Evolutionary conservation across 2,888 invertebrate genomes (phyloP).

Genomic region (Hyposoter dolosus): DNA sequence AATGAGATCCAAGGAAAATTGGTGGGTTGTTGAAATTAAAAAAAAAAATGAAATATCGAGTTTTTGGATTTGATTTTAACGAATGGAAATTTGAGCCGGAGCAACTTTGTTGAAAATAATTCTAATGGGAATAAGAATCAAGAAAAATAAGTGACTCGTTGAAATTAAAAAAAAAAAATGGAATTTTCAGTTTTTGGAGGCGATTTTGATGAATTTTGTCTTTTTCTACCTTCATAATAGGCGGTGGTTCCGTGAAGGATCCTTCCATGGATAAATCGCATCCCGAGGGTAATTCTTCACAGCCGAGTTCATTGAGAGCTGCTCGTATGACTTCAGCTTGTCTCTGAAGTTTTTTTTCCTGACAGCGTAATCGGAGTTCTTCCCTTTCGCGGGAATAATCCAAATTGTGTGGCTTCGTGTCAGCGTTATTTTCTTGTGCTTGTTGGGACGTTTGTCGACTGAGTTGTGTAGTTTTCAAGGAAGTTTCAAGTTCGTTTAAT

Average conservation of each 20-base stretch:
- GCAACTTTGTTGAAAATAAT: too few species aligned
- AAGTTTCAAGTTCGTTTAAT: constrained; percentile 91
- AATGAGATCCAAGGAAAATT: not conserved
- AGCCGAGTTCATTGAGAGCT: constrained; percentile 94
- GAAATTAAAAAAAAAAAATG: too few species aligned
- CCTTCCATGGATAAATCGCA: constrained; percentile 88
- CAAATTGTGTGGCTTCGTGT: constrained; percentile 79
- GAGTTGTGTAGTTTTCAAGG: constrained; percentile 92
- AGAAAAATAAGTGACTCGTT: too few species aligned
- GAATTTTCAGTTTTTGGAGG: too few species aligned
- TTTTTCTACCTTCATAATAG: constrained; percentile 79
- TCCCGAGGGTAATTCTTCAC: constrained; percentile 94
- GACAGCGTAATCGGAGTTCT: constrained; percentile 92
- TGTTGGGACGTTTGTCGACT: constrained; percentile 80
- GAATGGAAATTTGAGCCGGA: too few species aligned
- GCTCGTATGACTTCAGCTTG: constrained; percentile 94
- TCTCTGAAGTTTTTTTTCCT: constrained; percentile 92
- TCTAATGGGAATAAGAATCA: too few species aligned
- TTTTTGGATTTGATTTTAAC: too few species aligned
- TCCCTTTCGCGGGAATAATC: constrained; percentile 85
- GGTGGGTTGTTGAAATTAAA: not conserved
- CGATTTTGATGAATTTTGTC: not conserved
- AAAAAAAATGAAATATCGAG: too few species aligned
- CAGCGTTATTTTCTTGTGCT: constrained; percentile 78
- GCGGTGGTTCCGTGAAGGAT: constrained; percentile 81